Evolutionary conservation across 2,888 invertebrate species (phyloP).

Genomic region (Choristoneura rosaceana): DNA sequence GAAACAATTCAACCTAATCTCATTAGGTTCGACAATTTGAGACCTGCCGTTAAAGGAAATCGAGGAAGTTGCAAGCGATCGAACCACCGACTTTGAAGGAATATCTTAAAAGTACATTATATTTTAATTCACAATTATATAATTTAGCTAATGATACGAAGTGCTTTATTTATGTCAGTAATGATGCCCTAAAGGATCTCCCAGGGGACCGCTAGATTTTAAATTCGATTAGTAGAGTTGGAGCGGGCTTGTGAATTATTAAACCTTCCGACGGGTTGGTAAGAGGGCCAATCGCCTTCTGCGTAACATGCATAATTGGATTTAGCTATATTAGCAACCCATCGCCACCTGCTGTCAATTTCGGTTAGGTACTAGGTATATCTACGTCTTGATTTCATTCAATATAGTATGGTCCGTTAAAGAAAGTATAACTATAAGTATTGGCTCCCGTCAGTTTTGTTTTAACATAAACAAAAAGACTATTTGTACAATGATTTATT

Average conservation of each 20-base stretch:
- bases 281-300: constrained; percentile 5
- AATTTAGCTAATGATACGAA: constrained; percentile 28
- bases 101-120: not conserved
- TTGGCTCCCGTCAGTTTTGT: not conserved
- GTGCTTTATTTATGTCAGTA: constrained; percentile 6
- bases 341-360: constrained; percentile 21
- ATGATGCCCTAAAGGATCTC: constrained; percentile 20
- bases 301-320: constrained; percentile 31
- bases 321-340: constrained; percentile 19
- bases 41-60: not conserved
- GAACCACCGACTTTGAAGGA: not conserved
- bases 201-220: constrained; percentile 22
- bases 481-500: not conserved
- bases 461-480: not conserved
- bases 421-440: not conserved
- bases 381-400: not conserved
- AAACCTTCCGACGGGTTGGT: constrained; percentile 25
- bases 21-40: constrained; percentile 2
- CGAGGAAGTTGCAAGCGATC: not conserved
- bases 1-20: constrained; percentile 15
- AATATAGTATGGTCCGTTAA: not conserved
- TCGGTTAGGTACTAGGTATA: not conserved
- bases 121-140: constrained; percentile 12
- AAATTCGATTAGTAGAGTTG: constrained; percentile 38
- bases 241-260: constrained; percentile 32